Evolutionary conservation across 2,888 invertebrate genomes (phyloP), one percentile per base, ranked within the genome.

Genomic region (Villa cingulata): DNA sequence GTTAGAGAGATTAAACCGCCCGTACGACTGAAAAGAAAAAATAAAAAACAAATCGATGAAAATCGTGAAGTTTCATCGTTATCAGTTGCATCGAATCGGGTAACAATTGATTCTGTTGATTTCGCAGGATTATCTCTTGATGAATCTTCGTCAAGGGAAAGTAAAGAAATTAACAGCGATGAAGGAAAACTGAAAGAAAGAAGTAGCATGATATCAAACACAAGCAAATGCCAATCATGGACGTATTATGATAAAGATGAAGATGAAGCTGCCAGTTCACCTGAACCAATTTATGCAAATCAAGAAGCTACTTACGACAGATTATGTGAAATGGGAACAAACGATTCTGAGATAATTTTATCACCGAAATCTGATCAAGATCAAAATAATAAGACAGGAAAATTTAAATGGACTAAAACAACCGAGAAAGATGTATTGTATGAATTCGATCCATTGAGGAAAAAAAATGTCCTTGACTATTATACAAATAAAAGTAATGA

Each of bases 361-460:
- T 27, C 37, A 5, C 46, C 46, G 4, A n/a, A 42, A 41, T 17
- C 7, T 7, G n/a, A 36, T 7, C 15, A 6, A 36, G 16, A 36
- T 36, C 15, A 5, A 14, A 36, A 36, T 36, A 16, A 12, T 6
- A 36, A 6, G 15, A 3, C 36, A 36, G 15, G 36, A n/a, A n/a
- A n/a, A n/a, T n/a, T n/a, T n/a, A n/a, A n/a, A n/a, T n/a, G n/a
- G n/a, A n/a, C n/a, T n/a, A n/a, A n/a, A n/a, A n/a, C 23, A 23
- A 23, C 4, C n/a, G 34, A 59, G 0, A 60, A 56, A 55, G 80
- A 81, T 59, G 74, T 83, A n/a, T 76, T 85, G 43, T 72, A 77
- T 61, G 82, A 83, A 64, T 85, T 85, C 68, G 85, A 85, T 68
- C 85, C 82, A 2, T 64, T 78, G 20, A 55, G 53, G 42, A 59